Conservation (phyloP, 2,888 invertebrate species). For the Caenorhabditis sulstoni region DNA sequence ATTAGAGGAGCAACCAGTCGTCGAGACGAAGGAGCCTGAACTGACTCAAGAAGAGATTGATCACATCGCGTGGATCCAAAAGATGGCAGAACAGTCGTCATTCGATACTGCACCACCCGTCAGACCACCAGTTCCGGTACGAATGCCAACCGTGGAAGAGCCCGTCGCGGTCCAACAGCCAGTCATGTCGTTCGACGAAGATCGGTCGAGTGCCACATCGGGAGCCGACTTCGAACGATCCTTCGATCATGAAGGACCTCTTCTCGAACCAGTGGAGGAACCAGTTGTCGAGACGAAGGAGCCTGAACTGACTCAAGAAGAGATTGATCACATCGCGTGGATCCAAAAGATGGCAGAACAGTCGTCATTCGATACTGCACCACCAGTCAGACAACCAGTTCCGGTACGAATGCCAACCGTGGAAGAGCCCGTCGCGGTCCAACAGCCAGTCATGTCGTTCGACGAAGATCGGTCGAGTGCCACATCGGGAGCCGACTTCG, state of each 20-base stretch:
- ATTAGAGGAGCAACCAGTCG: too few relatives aligned
- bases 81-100: conserved; percentile 55
- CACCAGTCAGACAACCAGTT: conserved; percentile 22
- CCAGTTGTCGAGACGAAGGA: neutral
- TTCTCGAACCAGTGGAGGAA: conserved; percentile 17
- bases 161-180: neutral
- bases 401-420: conserved; percentile 14
- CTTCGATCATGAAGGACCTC: conserved; percentile 8
- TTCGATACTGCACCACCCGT: conserved; percentile 36
- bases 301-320: conserved; percentile 46
- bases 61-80: conserved; percentile 59
- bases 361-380: conserved; percentile 26
- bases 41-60: conserved; percentile 58
- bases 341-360: conserved; percentile 50
- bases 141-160: conserved; percentile 23
- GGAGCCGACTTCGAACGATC: conserved; percentile 38
- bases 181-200: conserved; percentile 4
- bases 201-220: conserved; percentile 46
- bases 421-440: neutral
- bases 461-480: conserved; percentile 46
- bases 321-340: conserved; percentile 59
- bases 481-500: conserved; percentile 59
- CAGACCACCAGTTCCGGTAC: conserved; percentile 5
- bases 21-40: neutral
- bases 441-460: conserved; percentile 5